phyloP scores from a whole-genome alignment of 2,797 vertebrate species.

The Falco cherrug region DNA sequence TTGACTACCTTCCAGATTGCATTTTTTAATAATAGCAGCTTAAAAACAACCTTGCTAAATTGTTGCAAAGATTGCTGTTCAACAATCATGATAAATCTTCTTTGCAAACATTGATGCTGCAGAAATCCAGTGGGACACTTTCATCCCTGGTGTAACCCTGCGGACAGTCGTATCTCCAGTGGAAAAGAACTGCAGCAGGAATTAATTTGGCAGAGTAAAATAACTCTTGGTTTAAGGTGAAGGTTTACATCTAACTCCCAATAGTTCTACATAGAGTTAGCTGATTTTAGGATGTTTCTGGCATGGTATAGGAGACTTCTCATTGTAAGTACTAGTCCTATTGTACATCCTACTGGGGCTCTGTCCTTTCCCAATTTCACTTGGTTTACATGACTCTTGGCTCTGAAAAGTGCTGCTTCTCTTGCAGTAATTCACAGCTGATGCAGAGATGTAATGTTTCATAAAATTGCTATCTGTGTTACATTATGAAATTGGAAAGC shows the following conservation, averaged over 20 bases:
- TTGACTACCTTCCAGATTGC: neutral
- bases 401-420: neutral
- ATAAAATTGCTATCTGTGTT: slow-evolving; percentile 27
- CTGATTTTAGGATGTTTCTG: neutral
- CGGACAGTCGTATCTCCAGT: neutral
- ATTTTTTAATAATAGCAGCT: neutral
- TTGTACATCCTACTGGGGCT: neutral
- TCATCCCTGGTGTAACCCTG: neutral
- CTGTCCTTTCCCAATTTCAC: neutral
- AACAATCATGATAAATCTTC: neutral
- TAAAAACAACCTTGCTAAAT: neutral
- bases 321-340: neutral
- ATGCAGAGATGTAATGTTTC: slow-evolving; percentile 11
- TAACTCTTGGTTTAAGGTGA: neutral
- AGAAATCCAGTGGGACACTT: neutral
- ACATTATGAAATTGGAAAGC: slow-evolving; percentile 16
- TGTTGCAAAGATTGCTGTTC: neutral
- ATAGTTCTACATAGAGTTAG: neutral
- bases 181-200: neutral
- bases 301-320: neutral
- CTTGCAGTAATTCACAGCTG: neutral
- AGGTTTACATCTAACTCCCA: neutral
- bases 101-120: neutral
- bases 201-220: neutral
- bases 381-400: neutral